phyloP scores from a whole-genome alignment of 2,888 invertebrate genomes.

The Drosophila neonasuta region DNA sequence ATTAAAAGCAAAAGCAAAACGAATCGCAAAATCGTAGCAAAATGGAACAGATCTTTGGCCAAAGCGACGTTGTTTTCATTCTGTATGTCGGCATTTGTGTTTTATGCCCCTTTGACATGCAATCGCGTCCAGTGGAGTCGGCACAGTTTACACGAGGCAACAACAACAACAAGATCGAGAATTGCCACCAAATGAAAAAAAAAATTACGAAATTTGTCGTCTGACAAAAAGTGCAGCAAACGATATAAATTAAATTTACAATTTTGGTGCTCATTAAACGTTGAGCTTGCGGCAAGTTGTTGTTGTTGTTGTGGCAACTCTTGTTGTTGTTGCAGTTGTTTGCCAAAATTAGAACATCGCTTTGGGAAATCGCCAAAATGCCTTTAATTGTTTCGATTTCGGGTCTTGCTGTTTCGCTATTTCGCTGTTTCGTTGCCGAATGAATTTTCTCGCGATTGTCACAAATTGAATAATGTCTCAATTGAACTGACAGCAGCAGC shows the following conservation, averaged over 20 bases:
- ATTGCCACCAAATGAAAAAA: conserved; percentile 30
- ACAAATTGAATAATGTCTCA: conserved; percentile 77
- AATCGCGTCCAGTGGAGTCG: conserved; percentile 49
- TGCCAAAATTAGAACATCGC: conserved; percentile 73
- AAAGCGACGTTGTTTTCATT: conserved; percentile 37
- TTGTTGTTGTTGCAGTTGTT: conserved; percentile 29
- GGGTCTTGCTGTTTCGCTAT: conserved; percentile 8
- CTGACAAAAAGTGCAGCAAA: conserved; percentile 70
- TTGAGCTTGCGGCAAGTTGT: conserved; percentile 53
- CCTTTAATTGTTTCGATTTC: conserved; percentile 66
- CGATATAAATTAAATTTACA: conserved; percentile 78
- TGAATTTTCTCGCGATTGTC: conserved; percentile 69
- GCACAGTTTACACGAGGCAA: conserved; percentile 68
- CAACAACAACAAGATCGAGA: conserved; percentile 18
- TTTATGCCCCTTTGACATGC: conserved; percentile 76
- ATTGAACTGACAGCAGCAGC: conserved; percentile 46
- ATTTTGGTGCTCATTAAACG: conserved; percentile 61
- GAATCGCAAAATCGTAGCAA: conserved; percentile 6
- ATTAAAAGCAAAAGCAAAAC: conserved; percentile 54
- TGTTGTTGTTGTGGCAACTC: neutral
- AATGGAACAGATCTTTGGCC: conserved; percentile 34
- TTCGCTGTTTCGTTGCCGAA: conserved; percentile 31
- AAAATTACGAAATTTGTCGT: conserved; percentile 71
- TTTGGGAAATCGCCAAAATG: conserved; percentile 67
- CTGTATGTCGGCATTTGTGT: conserved; percentile 37